phyloP scores from a whole-genome alignment of 2,113 vertebrate genomes.

The Callipepla squamata region DNA sequence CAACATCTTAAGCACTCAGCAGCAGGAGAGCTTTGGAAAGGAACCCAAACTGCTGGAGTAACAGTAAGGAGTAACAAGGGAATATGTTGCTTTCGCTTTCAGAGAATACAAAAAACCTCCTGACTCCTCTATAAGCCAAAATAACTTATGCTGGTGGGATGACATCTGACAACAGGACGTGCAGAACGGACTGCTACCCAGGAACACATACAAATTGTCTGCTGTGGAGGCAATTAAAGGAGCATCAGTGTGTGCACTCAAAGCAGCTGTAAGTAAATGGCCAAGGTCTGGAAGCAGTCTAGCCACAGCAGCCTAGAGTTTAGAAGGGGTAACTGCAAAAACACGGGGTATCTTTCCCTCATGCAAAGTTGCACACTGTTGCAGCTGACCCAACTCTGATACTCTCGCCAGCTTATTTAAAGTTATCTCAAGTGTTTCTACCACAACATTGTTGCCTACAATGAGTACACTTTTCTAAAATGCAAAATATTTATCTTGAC shows the following conservation, averaged over 20 bases:
- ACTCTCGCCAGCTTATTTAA: neutral
- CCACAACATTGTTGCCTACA: neutral
- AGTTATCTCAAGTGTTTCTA: neutral
- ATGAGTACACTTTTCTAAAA: neutral
- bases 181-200: neutral
- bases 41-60: neutral
- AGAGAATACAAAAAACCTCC: neutral
- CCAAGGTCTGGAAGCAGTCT: neutral
- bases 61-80: neutral
- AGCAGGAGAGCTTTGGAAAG: neutral
- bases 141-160: neutral
- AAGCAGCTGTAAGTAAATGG: neutral
- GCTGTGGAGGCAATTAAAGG: neutral
- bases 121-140: neutral
- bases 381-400: neutral
- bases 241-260: neutral
- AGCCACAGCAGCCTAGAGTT: neutral
- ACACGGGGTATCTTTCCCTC: neutral
- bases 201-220: neutral
- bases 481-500: neutral
- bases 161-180: neutral
- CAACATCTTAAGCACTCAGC: neutral
- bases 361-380: neutral
- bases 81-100: neutral
- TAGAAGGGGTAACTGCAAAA: neutral